Evolutionary conservation across 2,113 vertebrate genomes (phyloP), one percentile per base, ranked within the genome.

Genomic region (Cephalopterus ornatus): DNA sequence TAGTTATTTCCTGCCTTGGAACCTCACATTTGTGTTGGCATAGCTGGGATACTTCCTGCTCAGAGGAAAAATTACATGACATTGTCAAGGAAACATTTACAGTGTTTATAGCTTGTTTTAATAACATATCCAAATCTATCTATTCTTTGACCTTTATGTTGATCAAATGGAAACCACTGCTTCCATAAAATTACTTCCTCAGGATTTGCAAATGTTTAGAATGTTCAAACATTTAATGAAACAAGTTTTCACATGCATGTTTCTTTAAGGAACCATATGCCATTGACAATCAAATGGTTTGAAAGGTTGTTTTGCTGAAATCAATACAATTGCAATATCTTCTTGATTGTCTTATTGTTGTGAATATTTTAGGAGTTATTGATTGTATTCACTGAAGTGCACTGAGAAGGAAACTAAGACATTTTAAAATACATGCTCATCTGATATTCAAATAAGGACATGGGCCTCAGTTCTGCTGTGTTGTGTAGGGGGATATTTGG

Each of bases 21-120:
- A 73, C 32, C 18, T 1, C 0, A 53, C n/a, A 56, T 79, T 94
- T 93, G 24, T 84, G 41, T 85, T 89, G 89, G 68, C 77, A 66
- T 81, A 78, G 52, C 33, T 47, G 65, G 56, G 65, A 41, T 67
- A 46, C 62, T 93, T 95, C 83, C 87, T 95, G n/a, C 71, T 89
- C 52, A 77, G 92, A 92, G 82, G 53, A 52, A 67, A 95, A 95
- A 62, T 76, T 67, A 23, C n/a, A 82, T 92, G 75, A 49, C 71
- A 83, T 80, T 93, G 90, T 91, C 93, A 96, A 92, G 95, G 96
- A 96, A 96, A 94, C 55, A 30, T 85, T 88, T 85, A 70, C 22
- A 52, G 39, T 84, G 76, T 94, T 95, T 95, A 78, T 63, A 81
- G 47, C 66, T 82, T 86, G 46, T 80, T 97, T 88, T 92, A 87